Conservation (phyloP, 2,113 vertebrate genomes). For the Steatornis caripensis region DNA sequence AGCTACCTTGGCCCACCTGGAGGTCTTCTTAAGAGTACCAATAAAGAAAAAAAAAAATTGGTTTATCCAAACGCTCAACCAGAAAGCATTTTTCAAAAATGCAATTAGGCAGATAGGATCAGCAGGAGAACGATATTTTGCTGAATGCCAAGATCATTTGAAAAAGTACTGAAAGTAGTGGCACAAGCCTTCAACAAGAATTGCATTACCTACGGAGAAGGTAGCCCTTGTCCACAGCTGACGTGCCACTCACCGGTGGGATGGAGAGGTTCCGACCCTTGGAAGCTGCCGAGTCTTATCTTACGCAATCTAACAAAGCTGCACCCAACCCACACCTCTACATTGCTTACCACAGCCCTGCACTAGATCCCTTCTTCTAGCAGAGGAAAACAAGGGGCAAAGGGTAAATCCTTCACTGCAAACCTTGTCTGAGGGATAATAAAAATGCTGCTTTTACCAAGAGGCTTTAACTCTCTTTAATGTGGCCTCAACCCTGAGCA, state of each 20-base stretch:
- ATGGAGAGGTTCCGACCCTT: not conserved
- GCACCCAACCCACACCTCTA: not conserved
- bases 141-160: not conserved
- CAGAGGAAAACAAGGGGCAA: not conserved
- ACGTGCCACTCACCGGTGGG: not conserved
- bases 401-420: not conserved
- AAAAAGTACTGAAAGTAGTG: not conserved
- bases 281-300: not conserved
- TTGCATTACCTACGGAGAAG: not conserved
- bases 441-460: not conserved
- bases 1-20: not conserved
- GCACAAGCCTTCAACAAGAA: not conserved
- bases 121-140: not conserved
- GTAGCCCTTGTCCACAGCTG: not conserved
- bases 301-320: not conserved
- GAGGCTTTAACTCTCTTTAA: not conserved
- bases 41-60: not conserved
- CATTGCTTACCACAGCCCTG: not conserved
- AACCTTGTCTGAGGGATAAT: not conserved
- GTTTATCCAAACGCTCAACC: not conserved
- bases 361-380: not conserved
- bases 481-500: not conserved
- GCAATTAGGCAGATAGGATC: not conserved
- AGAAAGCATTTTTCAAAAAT: not conserved
- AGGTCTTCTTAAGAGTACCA: not conserved